phyloP scores from a whole-genome alignment of 2,888 invertebrate species.

The Ariolimax columbianus region DNA sequence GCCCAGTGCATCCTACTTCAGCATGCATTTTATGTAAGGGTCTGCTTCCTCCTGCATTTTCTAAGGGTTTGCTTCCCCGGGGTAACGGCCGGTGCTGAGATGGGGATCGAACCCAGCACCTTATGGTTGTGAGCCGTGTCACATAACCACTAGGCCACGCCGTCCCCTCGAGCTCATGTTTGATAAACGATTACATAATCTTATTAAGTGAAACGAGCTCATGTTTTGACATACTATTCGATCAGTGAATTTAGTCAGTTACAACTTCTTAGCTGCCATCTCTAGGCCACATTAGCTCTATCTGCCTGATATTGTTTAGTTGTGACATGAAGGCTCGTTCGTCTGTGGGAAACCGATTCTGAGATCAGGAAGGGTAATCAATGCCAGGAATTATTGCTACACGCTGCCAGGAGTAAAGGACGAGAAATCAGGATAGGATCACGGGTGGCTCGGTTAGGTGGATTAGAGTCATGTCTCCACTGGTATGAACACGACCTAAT shows the following conservation, averaged over 20 bases:
- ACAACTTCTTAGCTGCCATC: not conserved
- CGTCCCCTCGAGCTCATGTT: no score
- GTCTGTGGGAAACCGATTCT: not conserved
- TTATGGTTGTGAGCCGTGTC: no score
- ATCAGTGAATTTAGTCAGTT: not conserved
- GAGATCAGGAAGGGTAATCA: not conserved
- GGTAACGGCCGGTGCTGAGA: no score
- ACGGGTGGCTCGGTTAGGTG: not conserved
- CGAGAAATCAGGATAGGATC: not conserved
- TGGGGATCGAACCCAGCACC: no score
- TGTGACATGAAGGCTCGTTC: not conserved
- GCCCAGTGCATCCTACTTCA: no score
- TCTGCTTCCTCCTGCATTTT: no score
- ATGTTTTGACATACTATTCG: not conserved
- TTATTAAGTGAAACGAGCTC: not conserved
- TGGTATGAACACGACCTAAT: not conserved
- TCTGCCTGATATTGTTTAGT: not conserved
- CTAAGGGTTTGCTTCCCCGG: no score
- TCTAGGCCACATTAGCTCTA: not conserved
- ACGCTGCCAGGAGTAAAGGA: not conserved
- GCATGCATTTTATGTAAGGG: no score
- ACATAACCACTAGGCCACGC: no score
- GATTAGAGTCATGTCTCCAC: not conserved
- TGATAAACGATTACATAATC: no score
- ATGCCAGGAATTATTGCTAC: conserved; percentile 9